Evolutionary conservation across 1,140 invertebrate genomes (phyloP).

Genomic region (Macrocentrus cingulum): DNA sequence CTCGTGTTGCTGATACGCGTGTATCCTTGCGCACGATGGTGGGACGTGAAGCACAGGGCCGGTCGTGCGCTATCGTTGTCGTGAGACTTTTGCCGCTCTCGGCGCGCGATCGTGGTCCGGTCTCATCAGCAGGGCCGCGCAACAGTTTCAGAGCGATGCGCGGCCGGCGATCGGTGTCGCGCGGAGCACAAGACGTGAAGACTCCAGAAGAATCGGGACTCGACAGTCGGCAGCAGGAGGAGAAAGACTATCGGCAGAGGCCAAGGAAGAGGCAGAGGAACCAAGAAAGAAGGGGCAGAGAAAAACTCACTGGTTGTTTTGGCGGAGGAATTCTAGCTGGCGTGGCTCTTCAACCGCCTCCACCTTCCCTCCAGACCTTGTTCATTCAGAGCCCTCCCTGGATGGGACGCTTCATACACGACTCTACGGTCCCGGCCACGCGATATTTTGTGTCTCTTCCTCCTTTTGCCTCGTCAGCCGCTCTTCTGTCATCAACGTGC

Average conservation of each 20-base stretch:
- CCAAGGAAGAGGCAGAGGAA: not conserved
- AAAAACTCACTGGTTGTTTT: slow-evolving; percentile 31
- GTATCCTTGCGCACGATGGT: not conserved
- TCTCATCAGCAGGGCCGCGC: slow-evolving; percentile 31
- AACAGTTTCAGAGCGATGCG: slow-evolving; percentile 43
- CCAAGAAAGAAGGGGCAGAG: not conserved
- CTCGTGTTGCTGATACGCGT: not conserved
- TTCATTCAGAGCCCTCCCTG: slow-evolving; percentile 54
- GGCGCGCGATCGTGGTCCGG: slow-evolving; percentile 7
- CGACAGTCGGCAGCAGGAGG: slow-evolving; percentile 7
- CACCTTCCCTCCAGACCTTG: slow-evolving; percentile 44
- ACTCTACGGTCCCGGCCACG: slow-evolving; percentile 41
- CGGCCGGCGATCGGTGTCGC: slow-evolving; percentile 24
- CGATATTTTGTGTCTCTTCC: slow-evolving; percentile 43
- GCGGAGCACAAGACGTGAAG: slow-evolving; percentile 19
- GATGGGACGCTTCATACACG: slow-evolving; percentile 51
- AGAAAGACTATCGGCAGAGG: slow-evolving; percentile 12
- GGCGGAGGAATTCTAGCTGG: slow-evolving; percentile 54
- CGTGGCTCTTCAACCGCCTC: slow-evolving; percentile 45
- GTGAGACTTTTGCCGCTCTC: not conserved
- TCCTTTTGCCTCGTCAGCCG: slow-evolving; percentile 44
- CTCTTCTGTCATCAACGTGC: slow-evolving; percentile 18
- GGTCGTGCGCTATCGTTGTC: slow-evolving; percentile 10
- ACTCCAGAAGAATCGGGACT: slow-evolving; percentile 9
- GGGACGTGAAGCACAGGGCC: not conserved